These are phyloP conservation scores for Eilema griseolum DNA, from an alignment of 2,888 invertebrate genomes.

Conservation along the genomic window DNA sequence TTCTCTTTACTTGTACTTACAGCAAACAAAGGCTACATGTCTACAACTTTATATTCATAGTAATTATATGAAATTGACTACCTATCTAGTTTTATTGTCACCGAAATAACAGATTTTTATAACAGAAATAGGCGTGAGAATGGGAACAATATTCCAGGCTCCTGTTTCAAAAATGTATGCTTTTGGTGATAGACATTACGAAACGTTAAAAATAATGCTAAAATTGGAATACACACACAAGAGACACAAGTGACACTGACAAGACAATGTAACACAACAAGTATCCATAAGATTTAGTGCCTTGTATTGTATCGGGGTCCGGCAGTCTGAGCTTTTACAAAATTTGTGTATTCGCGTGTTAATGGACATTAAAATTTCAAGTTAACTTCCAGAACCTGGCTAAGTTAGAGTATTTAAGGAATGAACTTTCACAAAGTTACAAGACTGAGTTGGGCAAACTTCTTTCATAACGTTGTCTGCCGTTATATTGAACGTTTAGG, in stretches of 20 bases:
- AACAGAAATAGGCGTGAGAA: neutral
- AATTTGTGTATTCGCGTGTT: neutral
- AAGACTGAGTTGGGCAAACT: neutral
- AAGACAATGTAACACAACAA: no score
- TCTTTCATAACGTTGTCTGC: neutral
- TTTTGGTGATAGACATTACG: no score
- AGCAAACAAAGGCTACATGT: no score
- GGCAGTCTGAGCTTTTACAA: neutral
- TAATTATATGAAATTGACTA: neutral
- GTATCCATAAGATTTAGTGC: no score
- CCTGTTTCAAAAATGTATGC: no score
- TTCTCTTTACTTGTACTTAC: no score
- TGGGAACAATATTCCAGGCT: no score
- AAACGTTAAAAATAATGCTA: no score
- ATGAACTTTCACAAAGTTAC: constrained; percentile 2
- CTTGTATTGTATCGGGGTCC: neutral
- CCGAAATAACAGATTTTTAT: neutral
- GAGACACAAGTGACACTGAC: no score
- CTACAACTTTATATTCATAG: no score
- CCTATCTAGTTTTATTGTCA: no score
- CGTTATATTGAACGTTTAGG: constrained; percentile 1
- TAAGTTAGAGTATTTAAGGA: neutral
- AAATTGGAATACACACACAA: no score
- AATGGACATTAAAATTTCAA: neutral
- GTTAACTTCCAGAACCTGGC: neutral